phyloP scores from a whole-genome alignment of 2,888 invertebrate genomes.

The Cataglyphis albicans region DNA sequence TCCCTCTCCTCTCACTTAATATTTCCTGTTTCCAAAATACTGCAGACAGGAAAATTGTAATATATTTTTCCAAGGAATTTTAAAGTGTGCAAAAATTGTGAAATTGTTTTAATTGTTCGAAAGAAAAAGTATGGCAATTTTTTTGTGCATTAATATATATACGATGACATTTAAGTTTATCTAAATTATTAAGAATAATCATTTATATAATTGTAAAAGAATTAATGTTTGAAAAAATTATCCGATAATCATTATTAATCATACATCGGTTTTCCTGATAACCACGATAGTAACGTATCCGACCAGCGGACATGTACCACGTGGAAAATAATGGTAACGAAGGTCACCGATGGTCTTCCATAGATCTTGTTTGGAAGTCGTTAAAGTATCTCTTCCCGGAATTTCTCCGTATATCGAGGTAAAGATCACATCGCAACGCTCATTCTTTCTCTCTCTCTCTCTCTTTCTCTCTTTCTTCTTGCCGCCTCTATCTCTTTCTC shows the following conservation, averaged over 20 bases:
- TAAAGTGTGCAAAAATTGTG: background rate
- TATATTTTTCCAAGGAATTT: background rate
- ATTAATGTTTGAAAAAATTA: background rate
- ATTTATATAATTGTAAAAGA: background rate
- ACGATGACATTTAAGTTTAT: background rate
- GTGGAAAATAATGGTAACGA: constrained; percentile 80
- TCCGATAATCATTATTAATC: background rate
- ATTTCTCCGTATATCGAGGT: constrained; percentile 83
- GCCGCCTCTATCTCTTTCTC: constrained; percentile 44
- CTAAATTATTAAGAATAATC: background rate
- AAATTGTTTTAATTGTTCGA: background rate
- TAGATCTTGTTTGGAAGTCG: constrained; percentile 85
- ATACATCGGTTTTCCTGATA: background rate
- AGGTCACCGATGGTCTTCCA: constrained; percentile 81
- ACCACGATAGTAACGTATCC: constrained; percentile 60
- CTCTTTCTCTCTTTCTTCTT: constrained; percentile 58
- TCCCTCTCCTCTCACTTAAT: background rate
- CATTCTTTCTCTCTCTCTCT: constrained; percentile 62
- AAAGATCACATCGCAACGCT: constrained; percentile 79
- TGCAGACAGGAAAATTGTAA: background rate
- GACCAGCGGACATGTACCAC: constrained; percentile 64
- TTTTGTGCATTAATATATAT: background rate
- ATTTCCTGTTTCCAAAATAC: background rate
- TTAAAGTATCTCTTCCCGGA: constrained; percentile 85
- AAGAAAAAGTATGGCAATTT: background rate